Conservation (phyloP, 1,140 invertebrate species). For the Trichogramma pretiosum region DNA sequence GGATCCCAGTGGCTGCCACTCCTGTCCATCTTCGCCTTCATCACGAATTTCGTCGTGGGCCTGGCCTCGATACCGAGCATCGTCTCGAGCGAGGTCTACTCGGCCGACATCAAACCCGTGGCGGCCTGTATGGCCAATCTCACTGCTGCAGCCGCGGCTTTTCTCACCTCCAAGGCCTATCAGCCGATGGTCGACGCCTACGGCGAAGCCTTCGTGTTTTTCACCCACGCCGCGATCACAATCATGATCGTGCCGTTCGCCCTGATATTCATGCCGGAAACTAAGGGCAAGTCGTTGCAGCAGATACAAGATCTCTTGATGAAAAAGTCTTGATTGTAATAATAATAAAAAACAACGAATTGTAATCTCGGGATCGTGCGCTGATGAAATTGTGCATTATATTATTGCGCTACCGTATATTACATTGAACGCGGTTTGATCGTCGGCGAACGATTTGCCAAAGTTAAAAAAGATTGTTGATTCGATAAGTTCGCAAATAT, state of each 20-base stretch:
- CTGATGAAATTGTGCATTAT: too few species aligned
- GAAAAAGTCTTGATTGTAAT: neutral
- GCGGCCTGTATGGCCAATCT: slow-evolving; percentile 60
- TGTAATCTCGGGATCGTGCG: too few species aligned
- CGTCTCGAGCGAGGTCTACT: slow-evolving; percentile 64
- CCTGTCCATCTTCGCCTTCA: slow-evolving; percentile 13
- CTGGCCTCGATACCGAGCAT: slow-evolving; percentile 61
- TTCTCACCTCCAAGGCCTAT: slow-evolving; percentile 64
- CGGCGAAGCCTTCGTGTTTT: slow-evolving; percentile 28
- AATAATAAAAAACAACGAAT: too few species aligned
- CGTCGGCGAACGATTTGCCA: too few species aligned
- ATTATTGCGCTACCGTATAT: too few species aligned
- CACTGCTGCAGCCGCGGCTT: slow-evolving; percentile 60
- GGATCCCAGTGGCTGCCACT: slow-evolving; percentile 22
- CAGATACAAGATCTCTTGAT: slow-evolving; percentile 27
- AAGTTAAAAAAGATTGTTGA: neutral
- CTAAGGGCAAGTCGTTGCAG: slow-evolving; percentile 66
- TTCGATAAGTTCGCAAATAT: neutral
- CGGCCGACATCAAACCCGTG: slow-evolving; percentile 55
- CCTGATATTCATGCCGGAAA: slow-evolving; percentile 61
- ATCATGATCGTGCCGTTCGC: slow-evolving; percentile 54
- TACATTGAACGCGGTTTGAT: too few species aligned
- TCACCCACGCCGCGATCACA: slow-evolving; percentile 32
- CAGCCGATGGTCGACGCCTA: slow-evolving; percentile 51
- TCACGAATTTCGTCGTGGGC: slow-evolving; percentile 39